Base-by-base conservation (phyloP, 2,797 vertebrate species). In the Xenentodon cancila region DNA sequence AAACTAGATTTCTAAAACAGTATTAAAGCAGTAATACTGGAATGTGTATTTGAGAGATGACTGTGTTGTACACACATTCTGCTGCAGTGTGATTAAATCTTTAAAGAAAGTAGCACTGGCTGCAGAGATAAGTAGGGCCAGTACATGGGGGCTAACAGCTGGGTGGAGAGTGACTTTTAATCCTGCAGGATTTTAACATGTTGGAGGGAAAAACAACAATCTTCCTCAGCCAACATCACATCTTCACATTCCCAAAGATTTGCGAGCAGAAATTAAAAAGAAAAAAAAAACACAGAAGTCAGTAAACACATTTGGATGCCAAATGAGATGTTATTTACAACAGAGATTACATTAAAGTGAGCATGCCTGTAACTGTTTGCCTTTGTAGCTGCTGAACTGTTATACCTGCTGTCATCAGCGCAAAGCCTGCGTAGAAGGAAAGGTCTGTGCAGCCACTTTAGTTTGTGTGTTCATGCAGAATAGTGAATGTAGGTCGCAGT, bases 41-140 rank as follows among this genome's bases (percentile, higher is more conserved):
- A 12, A 13, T 37, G 34, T 37, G 34, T 37, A 37, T 13, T 37
- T 11, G 30, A 45, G 53, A 47, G 46, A 53, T 19, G 17, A 59
- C 53, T 66, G 42, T 56, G 53, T 67, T 42, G 61, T 64, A 53
- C 47, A 27, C 53, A 60, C 50, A 71, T 9, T 4, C 30, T 19
- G 34, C 25, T 16, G 56, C 67, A 73, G 70, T 74, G 49, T 88
- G 74, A 90, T 89, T 91, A 88, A 89, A 84, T 87, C 77, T 86
- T 88, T 71, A 84, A 87, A 80, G 75, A 85, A 84, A 86, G 69
- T 57, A 80, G 88, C 73, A 50, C 70, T 75, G 75, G 74, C 71
- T 82, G 77, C 37, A 75, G 67, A 85, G 89, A 90, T 86, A 82
- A 87, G 84, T 82, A 81, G 82, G 69, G 52, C 75, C 77, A 70